These are phyloP conservation scores for Sylvia borin DNA, from an alignment of 2,797 vertebrate genomes.

Conservation along the genomic window DNA sequence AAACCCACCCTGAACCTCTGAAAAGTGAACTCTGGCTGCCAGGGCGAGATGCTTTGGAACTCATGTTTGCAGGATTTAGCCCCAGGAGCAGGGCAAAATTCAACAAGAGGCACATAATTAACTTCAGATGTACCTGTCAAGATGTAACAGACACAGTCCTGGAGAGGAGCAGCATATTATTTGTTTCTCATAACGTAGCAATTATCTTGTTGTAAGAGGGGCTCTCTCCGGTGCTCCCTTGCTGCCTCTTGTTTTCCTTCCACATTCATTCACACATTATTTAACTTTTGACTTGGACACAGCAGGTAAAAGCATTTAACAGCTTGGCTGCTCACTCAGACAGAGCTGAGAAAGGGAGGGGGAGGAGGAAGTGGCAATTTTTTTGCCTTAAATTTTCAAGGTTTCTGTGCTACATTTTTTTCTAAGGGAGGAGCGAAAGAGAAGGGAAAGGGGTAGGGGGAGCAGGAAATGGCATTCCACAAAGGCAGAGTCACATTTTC, in stretches of 20 bases:
- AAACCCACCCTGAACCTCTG: background rate
- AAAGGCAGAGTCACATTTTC: conserved; percentile 39
- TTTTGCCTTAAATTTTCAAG: conserved; percentile 34
- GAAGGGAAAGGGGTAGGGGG: background rate
- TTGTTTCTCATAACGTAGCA: conserved; percentile 23
- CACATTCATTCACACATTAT: conserved; percentile 27
- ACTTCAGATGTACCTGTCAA: conserved; percentile 64
- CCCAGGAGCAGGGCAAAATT: background rate
- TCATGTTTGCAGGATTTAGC: background rate
- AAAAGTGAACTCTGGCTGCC: background rate
- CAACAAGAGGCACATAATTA: conserved; percentile 29
- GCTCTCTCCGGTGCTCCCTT: background rate
- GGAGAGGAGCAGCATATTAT: conserved; percentile 17
- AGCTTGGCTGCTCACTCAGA: conserved; percentile 50
- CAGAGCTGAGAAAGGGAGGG: background rate
- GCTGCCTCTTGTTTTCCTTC: conserved; percentile 22
- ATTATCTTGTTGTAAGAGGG: background rate
- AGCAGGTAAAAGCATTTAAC: conserved; percentile 61
- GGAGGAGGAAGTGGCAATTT: background rate
- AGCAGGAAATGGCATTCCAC: background rate
- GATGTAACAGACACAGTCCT: background rate
- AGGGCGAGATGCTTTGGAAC: background rate
- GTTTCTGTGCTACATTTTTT: conserved; percentile 41
- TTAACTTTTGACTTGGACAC: conserved; percentile 45
- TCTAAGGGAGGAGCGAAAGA: background rate